Conservation (phyloP, 2,888 invertebrate genomes). For the Cerastis rubricosa region DNA sequence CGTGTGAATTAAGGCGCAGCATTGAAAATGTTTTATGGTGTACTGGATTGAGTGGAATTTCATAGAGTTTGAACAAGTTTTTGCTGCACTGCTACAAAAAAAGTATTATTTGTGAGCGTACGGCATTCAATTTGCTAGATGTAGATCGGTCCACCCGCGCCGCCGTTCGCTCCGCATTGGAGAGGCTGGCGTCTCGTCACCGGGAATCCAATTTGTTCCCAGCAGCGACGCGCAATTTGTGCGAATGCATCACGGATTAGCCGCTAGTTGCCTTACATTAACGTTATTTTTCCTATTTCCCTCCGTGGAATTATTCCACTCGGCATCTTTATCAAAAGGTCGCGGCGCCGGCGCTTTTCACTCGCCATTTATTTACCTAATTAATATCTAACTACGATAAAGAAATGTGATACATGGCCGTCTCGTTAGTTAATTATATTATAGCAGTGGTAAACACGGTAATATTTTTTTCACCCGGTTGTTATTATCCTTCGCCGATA, state of each 20-base stretch:
- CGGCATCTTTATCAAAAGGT: conserved; percentile 54
- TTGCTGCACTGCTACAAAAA: conserved; percentile 5
- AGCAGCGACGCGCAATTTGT: conserved; percentile 74
- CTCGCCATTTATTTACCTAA: conserved; percentile 53
- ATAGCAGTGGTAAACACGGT: conserved; percentile 44
- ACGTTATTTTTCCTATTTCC: conserved; percentile 47
- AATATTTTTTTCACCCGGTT: conserved; percentile 45
- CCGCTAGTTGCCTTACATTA: conserved; percentile 59
- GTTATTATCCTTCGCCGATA: conserved; percentile 38
- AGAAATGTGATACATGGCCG: conserved; percentile 49
- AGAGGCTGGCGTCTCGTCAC: conserved; percentile 63
- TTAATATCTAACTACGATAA: conserved; percentile 52
- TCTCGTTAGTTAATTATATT: conserved; percentile 52
- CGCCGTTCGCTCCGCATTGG: conserved; percentile 25
- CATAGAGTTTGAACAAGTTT: not conserved
- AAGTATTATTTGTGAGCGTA: not conserved
- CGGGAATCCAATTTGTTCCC: conserved; percentile 76
- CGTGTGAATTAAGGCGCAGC: not conserved
- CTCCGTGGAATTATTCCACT: conserved; percentile 50
- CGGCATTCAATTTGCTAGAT: conserved; percentile 48
- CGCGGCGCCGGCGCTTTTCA: conserved; percentile 41
- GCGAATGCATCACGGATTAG: conserved; percentile 74
- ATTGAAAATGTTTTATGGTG: not conserved
- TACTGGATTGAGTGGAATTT: conserved; percentile 6
- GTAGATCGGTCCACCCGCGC: conserved; percentile 31